phyloP scores from a whole-genome alignment of 2,888 invertebrate genomes.

The Ochlodes sylvanus region DNA sequence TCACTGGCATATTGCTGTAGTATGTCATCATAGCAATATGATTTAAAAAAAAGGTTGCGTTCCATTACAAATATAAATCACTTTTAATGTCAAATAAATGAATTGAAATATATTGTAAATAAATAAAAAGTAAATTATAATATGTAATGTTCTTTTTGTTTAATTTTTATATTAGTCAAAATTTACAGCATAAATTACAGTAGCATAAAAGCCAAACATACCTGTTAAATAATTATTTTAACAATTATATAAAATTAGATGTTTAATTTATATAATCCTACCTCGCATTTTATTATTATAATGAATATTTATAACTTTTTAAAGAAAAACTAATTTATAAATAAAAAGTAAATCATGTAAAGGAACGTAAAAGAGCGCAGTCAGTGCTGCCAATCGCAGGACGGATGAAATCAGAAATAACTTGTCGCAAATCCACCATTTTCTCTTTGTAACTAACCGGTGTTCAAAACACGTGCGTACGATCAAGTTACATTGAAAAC shows the following conservation, averaged over 20 bases:
- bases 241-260: no score
- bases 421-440: conserved; percentile 85
- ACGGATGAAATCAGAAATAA: conserved; percentile 74
- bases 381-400: conserved; percentile 65
- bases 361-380: conserved; percentile 52
- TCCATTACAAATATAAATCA: neutral
- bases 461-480: conserved; percentile 87
- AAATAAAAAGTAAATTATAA: no score
- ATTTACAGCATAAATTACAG: no score
- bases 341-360: conserved; percentile 44
- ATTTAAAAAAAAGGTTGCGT: neutral
- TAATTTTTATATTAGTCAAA: no score
- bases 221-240: no score
- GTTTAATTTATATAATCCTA: no score
- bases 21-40: neutral
- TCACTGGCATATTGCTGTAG: neutral
- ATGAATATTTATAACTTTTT: neutral
- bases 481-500: conserved; percentile 81
- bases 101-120: no score
- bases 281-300: no score
- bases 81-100: no score
- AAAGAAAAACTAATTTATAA: neutral
- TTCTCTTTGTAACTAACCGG: conserved; percentile 87
- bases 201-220: no score
- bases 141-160: no score